Percentiles rank a stretch among this genome's conserved stretches.
Evolutionary conservation across 2,113 vertebrate species (phyloP).

Genomic region (Odontophorus gujanensis): DNA sequence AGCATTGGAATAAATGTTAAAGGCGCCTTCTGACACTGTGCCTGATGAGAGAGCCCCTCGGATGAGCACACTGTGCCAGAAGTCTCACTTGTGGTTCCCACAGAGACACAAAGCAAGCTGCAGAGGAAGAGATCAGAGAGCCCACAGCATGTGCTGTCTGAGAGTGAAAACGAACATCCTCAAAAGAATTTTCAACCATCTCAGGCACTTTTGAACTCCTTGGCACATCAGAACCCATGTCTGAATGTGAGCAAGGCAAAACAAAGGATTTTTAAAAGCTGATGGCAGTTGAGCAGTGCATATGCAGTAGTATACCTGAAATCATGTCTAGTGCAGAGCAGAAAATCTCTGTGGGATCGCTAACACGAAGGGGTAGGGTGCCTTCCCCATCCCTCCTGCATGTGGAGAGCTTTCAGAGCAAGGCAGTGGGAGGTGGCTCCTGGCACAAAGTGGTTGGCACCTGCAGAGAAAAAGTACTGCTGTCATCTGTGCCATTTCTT

Average conservation of each 20-base stretch:
- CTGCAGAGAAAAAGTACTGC: not conserved
- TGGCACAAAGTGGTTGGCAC: too few species aligned
- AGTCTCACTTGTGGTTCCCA: not conserved
- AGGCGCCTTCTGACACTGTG: not conserved
- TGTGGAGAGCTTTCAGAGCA: not conserved
- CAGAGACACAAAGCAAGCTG: not conserved
- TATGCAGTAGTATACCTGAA: not conserved
- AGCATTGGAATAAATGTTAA: not conserved
- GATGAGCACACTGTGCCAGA: not conserved
- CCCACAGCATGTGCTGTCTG: fast-evolving
- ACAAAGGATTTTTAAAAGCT: not conserved
- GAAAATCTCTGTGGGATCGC: fast-evolving
- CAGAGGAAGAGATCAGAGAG: not conserved
- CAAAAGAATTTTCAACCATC: not conserved
- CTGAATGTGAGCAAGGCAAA: not conserved
- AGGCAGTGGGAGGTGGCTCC: fast-evolving
- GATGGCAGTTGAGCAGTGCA: not conserved
- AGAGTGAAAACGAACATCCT: not conserved
- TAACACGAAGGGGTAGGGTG: fast-evolving
- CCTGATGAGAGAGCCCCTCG: not conserved
- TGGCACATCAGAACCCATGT: not conserved
- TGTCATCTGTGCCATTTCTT: not conserved
- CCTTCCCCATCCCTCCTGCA: not conserved
- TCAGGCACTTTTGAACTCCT: not conserved
- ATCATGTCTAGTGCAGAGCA: not conserved